Evolutionary conservation across 2,797 vertebrate species (phyloP).

Genomic region (Tauraco hartlaubi): DNA sequence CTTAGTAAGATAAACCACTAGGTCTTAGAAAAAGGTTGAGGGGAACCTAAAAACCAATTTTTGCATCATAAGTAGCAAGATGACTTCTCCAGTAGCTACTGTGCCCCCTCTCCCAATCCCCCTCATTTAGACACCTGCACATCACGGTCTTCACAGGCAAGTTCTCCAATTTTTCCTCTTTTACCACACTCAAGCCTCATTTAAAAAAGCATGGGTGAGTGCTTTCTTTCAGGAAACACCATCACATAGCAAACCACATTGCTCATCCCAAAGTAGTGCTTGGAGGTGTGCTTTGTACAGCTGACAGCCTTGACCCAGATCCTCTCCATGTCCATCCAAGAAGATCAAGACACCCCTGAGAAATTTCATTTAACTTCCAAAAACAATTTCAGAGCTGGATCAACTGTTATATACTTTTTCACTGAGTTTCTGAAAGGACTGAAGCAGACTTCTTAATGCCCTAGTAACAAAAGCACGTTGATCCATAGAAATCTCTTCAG

Average conservation of each 20-base stretch:
- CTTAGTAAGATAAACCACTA: background rate
- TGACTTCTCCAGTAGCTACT: background rate
- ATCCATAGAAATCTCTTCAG: background rate
- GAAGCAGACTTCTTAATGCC: background rate
- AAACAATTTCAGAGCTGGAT: background rate
- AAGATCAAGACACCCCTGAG: background rate
- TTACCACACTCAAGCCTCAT: background rate
- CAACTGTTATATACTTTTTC: background rate
- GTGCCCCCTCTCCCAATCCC: background rate
- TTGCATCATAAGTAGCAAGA: background rate
- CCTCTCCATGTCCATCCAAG: background rate
- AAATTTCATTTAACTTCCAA: background rate
- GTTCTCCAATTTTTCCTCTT: background rate
- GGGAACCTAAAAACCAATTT: background rate
- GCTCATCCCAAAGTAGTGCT: background rate
- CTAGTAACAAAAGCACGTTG: background rate
- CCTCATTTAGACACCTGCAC: background rate
- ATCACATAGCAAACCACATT: background rate
- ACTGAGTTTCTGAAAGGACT: background rate
- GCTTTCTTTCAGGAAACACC: background rate
- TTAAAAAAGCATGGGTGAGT: background rate
- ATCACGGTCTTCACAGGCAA: background rate
- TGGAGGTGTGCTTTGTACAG: background rate
- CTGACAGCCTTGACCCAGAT: background rate
- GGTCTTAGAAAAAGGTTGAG: background rate